Evolutionary conservation across 2,888 invertebrate genomes (phyloP), one percentile per base, ranked within the genome.

Genomic region (Nowickia ferox): DNA sequence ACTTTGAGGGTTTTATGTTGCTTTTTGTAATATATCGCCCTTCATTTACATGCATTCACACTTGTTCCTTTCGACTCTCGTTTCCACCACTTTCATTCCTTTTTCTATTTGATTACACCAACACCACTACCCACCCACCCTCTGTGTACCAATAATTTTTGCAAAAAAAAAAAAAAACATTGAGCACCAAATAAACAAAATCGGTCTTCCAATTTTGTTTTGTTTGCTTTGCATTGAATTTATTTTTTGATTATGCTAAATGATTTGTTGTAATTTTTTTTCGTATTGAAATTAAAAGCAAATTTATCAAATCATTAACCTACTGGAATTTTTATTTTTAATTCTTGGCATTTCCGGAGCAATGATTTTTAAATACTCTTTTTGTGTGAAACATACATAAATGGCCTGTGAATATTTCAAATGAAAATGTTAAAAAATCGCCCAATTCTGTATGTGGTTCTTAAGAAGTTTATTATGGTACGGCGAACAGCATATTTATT

Each of bases 341-440:
- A 74, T 90, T 72, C 44, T 91, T 89, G 90, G 89, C 88, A 91
- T 91, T 90, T 91, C 90, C 90, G 91, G 90, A 91, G 90, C 87
- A 89, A 89, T 72, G 51, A 53, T 69, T 78, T 48, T 51, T 78
- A 22, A 59, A 59, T 22, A 48, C 4, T 15, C 9, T 63, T 72
- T 40, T 65, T 81, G 40, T 19, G 40, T 10, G 19, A 11, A 17
- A 38, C 65, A 22, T 44, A 44, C 22, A 19, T 11, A 22, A 22
- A 55, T 11, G 6, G 13, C 11, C 1, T 30, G 30, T 30, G 30
- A 9, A 9, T 19, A 57, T 15, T 11, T 57, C 15, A 30, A 57
- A 30, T 15, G 9, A 0, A 30, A 30, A 30, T 30, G 30, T 5
- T 30, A 30, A 30, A 30, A 30, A 4, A 30, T 30, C 6, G 30